phyloP scores from a whole-genome alignment of 2,797 vertebrate genomes.

The Chromis chromis region DNA sequence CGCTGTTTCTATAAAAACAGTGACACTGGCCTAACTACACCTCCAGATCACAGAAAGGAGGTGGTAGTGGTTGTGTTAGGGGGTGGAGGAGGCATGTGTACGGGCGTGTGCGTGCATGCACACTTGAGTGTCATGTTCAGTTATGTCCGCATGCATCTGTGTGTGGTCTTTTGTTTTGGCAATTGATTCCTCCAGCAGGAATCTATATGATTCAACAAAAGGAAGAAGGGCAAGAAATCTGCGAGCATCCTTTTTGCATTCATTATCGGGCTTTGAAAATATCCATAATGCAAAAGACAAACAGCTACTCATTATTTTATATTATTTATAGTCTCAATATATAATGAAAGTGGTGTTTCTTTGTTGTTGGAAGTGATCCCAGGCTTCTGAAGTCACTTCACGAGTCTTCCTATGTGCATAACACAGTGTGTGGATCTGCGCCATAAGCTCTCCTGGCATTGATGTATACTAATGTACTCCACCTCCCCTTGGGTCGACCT shows the following conservation, averaged over 20 bases:
- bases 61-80: conserved; percentile 8
- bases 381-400: conserved; percentile 37
- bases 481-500: conserved; percentile 59
- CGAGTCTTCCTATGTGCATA: conserved; percentile 28
- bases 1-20: conserved; percentile 58
- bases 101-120: background rate
- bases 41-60: conserved; percentile 42
- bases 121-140: conserved; percentile 5
- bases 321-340: conserved; percentile 59
- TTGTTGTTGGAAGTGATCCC: conserved; percentile 39
- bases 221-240: conserved; percentile 7
- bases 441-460: conserved; percentile 53
- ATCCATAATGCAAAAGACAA: conserved; percentile 69
- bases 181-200: conserved; percentile 29
- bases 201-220: conserved; percentile 30
- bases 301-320: conserved; percentile 49
- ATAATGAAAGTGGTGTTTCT: conserved; percentile 37
- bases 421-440: conserved; percentile 27
- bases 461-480: conserved; percentile 71
- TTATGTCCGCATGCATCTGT: conserved; percentile 18
- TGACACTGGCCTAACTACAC: conserved; percentile 66
- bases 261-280: conserved; percentile 63
- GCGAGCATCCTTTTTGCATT: conserved; percentile 69
- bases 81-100: conserved; percentile 4
- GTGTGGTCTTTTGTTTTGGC: conserved; percentile 38